Evolutionary conservation across 2,113 vertebrate genomes (phyloP), one percentile per base, ranked within the genome.

Genomic region (Malurus alboscapulatus): DNA sequence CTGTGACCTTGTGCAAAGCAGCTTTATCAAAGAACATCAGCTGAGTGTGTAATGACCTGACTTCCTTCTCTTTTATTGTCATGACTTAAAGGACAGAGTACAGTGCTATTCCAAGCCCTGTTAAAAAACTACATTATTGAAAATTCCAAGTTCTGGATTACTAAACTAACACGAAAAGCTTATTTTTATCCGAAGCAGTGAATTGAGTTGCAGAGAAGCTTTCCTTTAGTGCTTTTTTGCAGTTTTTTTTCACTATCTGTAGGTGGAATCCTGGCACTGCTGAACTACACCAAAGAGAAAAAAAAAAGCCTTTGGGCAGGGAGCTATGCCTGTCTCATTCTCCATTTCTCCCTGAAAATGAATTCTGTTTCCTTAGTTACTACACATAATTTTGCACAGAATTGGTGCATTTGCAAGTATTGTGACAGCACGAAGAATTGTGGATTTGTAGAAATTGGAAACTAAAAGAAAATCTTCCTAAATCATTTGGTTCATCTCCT

Each of bases 291-390:
- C 0, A 0, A 88, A 81, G 14, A 68, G 27, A 24, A 1, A 9
- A 24, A 38, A 42, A 55, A 78, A 79, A n/a, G 12, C 22, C 32
- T 83, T 59, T 75, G 30, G 19, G 9, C 45, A 53, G 55, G 36
- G 38, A 74, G 45, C 61, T 82, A 32, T 50, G 61, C 38, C 38
- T 84, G 55, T 57, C 20, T 74, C 84, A n/a, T 45, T 93, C 59
- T 50, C 15, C n/a, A 2, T 80, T 97, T 95, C 93, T 96, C 82
- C 68, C 65, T 93, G 62, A 93, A 97, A 97, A 96, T 84, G 30
- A 87, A 40, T 95, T 95, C 11, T 7, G 94, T 97, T 96, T 96
- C 97, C 96, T 96, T 97, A 96, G 95, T 92, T 96, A 94, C 93
- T 95, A 83, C 96, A 91, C 74, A 79, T 68, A 96, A 77, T 97